A percentile compares a stretch with the other conserved stretches of the same genome.
Conservation (phyloP, 1,140 invertebrate genomes). For the Pristionchus pacificus region DNA sequence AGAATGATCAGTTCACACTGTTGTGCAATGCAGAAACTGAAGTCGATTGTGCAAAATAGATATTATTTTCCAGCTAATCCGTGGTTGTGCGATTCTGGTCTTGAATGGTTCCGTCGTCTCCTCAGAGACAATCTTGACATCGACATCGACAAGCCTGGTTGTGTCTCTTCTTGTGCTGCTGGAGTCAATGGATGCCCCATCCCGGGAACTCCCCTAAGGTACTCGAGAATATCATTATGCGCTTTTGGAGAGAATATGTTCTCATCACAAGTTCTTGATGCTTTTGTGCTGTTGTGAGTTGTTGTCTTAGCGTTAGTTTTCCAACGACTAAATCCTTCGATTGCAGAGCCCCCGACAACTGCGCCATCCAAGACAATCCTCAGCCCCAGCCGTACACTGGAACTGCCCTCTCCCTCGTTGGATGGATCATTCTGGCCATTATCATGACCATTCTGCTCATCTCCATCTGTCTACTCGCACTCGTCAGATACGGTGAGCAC, state of each 20-base stretch:
- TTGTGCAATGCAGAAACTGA: not conserved
- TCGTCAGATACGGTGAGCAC: conserved; percentile 47
- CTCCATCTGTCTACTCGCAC: conserved; percentile 53
- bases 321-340: not conserved
- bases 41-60: not conserved
- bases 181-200: conserved; percentile 49
- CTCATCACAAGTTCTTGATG: not conserved
- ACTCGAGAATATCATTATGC: not conserved
- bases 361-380: conserved; percentile 20
- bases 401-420: conserved; percentile 50
- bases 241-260: not conserved
- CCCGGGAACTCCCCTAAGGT: conserved; percentile 47
- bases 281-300: not conserved
- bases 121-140: conserved; percentile 55
- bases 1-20: not conserved
- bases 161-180: conserved; percentile 44
- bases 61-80: conserved; percentile 48
- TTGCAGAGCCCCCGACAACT: conserved; percentile 25
- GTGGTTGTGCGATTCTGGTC: conserved; percentile 49
- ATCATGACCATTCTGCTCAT: conserved; percentile 56
- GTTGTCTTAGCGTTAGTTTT: not conserved
- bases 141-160: conserved; percentile 57
- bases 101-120: conserved; percentile 57
- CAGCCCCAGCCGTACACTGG: conserved; percentile 42
- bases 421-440: conserved; percentile 57